These are phyloP conservation scores for Oasisia sp. DNA, from an alignment of 2,888 invertebrate species.

Conservation along the genomic window DNA sequence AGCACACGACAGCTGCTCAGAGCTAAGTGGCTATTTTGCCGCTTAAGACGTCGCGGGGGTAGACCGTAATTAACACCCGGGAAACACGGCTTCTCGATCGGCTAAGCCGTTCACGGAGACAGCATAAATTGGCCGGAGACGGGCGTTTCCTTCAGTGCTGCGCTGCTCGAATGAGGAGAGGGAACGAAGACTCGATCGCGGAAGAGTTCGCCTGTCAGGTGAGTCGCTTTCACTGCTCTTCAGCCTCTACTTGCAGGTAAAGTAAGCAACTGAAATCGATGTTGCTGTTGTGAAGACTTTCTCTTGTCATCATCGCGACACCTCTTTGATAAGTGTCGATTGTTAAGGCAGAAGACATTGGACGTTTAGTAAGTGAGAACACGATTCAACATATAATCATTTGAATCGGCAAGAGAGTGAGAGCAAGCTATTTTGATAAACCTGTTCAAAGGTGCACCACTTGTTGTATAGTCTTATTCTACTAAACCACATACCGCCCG, in stretches of 20 bases:
- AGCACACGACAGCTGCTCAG: background rate
- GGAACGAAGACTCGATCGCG: background rate
- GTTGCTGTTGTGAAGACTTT: background rate
- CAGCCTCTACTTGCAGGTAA: background rate
- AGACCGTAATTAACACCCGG: background rate
- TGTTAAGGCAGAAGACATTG: too few species aligned
- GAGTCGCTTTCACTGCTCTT: background rate
- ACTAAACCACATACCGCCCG: too few species aligned
- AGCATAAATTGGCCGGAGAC: background rate
- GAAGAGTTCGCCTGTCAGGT: background rate
- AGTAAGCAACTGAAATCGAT: background rate
- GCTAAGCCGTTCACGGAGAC: background rate
- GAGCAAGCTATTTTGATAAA: too few species aligned
- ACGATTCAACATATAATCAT: too few species aligned
- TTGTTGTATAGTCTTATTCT: too few species aligned
- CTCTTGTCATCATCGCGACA: background rate
- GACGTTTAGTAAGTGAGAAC: too few species aligned
- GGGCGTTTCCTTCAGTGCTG: background rate
- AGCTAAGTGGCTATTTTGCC: background rate
- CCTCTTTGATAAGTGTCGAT: background rate
- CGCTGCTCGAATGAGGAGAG: background rate
- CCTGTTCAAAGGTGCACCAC: too few species aligned
- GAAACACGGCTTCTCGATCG: background rate
- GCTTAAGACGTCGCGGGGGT: background rate
- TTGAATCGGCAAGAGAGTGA: too few species aligned